Evolutionary conservation across 2,113 vertebrate species (phyloP), one percentile per base, ranked within the genome.

Genomic region (Prunella fulvescens): DNA sequence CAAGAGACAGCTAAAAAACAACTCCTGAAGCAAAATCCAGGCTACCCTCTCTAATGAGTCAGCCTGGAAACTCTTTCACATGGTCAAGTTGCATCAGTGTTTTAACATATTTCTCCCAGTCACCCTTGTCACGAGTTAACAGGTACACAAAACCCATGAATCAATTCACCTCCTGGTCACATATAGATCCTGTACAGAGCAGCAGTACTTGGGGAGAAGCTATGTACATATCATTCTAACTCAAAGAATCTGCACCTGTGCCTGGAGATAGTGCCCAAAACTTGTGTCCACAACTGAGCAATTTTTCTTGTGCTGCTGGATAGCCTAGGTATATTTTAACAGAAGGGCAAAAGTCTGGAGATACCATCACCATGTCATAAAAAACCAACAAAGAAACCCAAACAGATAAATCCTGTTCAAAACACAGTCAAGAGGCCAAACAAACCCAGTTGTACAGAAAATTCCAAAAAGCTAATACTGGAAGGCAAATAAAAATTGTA

Each of bases 151-250:
- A 64, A 12, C 24, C 35, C 12, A 13, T 19, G 20, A 58, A 83
- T 51, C 37, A 71, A 14, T 26, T 53, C 17, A 7, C 25, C 25
- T 42, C 33, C 37, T 48, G 8, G 6, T 80, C 40, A 84, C 0
- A 0, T 6, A 60, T 0, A 73, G 48, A 29, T 40, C 40, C 17
- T 23, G 6, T 9, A 26, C 12, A 53, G 45, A 2, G 14, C 26
- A 42, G 26, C 44, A 57, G 10, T 26, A 60, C 26, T 11, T 29
- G 14, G 18, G n/a, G 19, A 81, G 13, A 79, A 71, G 29, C 7
- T 54, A 14, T 2, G 8, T 24, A 28, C 33, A 3, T 7, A 18
- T 25, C 33, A 40, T 35, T 11, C 25, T 26, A 11, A 2, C 33
- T 33, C 47, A 19, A 71, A 50, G 6, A 82, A 44, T 23, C 23